phyloP scores from a whole-genome alignment of 2,888 invertebrate species.

The Cremastinae sp. region DNA sequence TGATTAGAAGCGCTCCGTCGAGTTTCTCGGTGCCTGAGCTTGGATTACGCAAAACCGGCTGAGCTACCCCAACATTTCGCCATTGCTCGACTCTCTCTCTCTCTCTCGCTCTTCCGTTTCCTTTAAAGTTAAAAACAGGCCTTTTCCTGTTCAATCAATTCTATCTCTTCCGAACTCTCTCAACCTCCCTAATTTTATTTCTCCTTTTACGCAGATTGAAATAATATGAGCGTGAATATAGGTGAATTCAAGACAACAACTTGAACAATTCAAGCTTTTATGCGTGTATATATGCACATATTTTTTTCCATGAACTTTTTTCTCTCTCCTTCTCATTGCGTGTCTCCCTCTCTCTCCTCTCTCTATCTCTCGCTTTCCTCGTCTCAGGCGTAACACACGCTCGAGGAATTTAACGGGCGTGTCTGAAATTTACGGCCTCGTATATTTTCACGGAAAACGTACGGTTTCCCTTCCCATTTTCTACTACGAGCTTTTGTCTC shows the following conservation, averaged over 20 bases:
- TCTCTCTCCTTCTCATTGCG: conserved; percentile 55
- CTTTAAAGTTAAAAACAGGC: not conserved
- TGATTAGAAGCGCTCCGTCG: conserved; percentile 78
- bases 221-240: conserved; percentile 8
- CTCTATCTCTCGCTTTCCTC: conserved; percentile 27
- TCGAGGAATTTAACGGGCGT: conserved; percentile 62
- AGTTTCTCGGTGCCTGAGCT: conserved; percentile 72
- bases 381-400: conserved; percentile 42
- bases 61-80: conserved; percentile 49
- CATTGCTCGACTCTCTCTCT: conserved; percentile 1
- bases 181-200: not conserved
- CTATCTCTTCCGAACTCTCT: no score
- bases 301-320: not conserved
- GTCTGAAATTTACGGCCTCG: conserved; percentile 63
- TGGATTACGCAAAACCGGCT: conserved; percentile 73
- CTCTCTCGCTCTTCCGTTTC: conserved; percentile 1
- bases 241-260: conserved; percentile 19
- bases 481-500: conserved; percentile 26
- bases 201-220: not conserved
- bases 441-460: conserved; percentile 63
- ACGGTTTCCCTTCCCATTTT: conserved; percentile 57
- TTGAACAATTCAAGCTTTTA: conserved; percentile 27
- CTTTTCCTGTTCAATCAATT: not conserved
- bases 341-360: conserved; percentile 58
- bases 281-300: conserved; percentile 2